Conservation (phyloP, 2,888 invertebrate species). For the Idaea aversata region DNA sequence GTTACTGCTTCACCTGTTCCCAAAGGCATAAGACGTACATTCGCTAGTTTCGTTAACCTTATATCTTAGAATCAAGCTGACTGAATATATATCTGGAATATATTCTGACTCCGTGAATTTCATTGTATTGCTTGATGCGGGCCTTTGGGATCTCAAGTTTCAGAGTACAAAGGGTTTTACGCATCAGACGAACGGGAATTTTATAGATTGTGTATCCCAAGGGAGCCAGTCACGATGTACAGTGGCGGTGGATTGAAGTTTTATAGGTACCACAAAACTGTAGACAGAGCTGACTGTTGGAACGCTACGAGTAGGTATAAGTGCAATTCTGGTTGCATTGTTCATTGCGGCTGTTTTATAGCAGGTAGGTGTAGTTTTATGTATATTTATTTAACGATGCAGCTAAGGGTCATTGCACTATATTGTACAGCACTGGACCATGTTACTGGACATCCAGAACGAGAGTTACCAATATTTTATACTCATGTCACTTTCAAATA, state of each 20-base stretch:
- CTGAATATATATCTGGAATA: conserved; percentile 34
- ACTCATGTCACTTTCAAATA: too few species aligned
- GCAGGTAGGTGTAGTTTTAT: not conserved
- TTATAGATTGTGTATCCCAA: conserved; percentile 49
- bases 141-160: conserved; percentile 40
- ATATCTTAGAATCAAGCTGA: conserved; percentile 29
- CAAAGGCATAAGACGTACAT: conserved; percentile 15
- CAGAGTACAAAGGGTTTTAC: conserved; percentile 48
- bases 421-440: not conserved
- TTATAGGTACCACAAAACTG: conserved; percentile 28
- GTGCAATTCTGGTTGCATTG: conserved; percentile 5
- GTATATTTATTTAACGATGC: not conserved
- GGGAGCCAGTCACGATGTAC: conserved; percentile 35
- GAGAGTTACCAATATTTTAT: not conserved
- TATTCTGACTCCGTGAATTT: conserved; percentile 42
- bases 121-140: conserved; percentile 41
- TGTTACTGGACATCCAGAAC: not conserved
- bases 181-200: conserved; percentile 46
- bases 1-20: conserved; percentile 20
- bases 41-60: conserved; percentile 27
- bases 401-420: not conserved
- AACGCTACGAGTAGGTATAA: conserved; percentile 18
- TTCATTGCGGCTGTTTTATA: not conserved
- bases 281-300: conserved; percentile 13
- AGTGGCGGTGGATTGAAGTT: conserved; percentile 36